phyloP scores from a whole-genome alignment of 2,113 vertebrate species.

The Calypte anna region DNA sequence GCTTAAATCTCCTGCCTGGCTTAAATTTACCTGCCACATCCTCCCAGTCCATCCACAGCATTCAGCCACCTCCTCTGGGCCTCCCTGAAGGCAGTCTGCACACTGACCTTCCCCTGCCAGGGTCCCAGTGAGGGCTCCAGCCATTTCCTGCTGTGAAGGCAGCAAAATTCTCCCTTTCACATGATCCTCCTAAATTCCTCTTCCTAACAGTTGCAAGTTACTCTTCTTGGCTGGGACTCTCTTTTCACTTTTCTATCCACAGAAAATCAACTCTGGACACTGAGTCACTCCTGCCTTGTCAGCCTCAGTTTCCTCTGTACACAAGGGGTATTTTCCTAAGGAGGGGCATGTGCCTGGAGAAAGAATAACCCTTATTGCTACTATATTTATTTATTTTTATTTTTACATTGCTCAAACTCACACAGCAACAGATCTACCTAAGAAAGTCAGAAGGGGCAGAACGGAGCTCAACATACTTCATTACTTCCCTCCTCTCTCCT shows the following conservation, averaged over 20 bases:
- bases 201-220: not conserved
- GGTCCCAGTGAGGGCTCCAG: not conserved
- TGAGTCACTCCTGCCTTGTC: conserved; percentile 7
- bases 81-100: not conserved
- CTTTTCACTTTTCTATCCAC: not conserved
- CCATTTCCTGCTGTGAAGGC: conserved; percentile 21
- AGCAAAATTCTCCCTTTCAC: not conserved
- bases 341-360: not conserved
- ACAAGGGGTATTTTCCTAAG: conserved; percentile 15
- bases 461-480: not conserved
- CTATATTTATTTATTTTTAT: not conserved
- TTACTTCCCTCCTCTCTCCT: not conserved
- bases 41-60: fast-evolving
- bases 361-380: not conserved
- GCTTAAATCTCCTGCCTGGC: not conserved
- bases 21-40: not conserved
- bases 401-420: not conserved
- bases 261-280: not conserved
- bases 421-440: not conserved
- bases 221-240: not conserved
- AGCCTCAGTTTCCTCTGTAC: not conserved
- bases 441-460: not conserved
- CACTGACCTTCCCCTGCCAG: not conserved
- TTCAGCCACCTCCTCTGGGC: not conserved
- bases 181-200: conserved; percentile 18